Evolutionary conservation across 1,140 invertebrate species (phyloP).

Genomic region (Chironomus striatipennis): DNA sequence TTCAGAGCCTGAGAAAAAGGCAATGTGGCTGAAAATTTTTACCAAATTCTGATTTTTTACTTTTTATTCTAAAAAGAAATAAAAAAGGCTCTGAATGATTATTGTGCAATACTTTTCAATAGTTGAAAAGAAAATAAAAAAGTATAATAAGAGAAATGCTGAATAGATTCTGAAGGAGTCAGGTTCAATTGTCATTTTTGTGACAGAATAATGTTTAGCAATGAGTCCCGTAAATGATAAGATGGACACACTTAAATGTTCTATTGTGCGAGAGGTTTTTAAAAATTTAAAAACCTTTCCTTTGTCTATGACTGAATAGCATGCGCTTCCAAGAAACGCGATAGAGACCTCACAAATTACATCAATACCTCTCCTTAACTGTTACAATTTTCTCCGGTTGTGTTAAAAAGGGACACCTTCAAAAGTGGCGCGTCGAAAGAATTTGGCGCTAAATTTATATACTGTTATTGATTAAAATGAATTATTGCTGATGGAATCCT

Average conservation of each 20-base stretch:
- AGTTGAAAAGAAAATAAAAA: not conserved
- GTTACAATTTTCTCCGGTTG: not conserved
- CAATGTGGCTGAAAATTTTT: constrained; percentile 6
- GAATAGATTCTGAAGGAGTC: not conserved
- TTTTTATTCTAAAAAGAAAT: not conserved
- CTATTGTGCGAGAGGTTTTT: not conserved
- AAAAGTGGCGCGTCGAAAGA: not conserved
- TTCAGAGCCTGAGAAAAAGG: constrained; percentile 20
- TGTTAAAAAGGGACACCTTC: not conserved
- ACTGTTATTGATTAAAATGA: constrained; percentile 20
- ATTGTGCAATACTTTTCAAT: not conserved
- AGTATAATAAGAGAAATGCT: not conserved
- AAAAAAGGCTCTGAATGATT: not conserved
- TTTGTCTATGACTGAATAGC: not conserved
- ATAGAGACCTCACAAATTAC: constrained; percentile 17
- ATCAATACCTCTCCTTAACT: not conserved
- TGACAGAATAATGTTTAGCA: not conserved
- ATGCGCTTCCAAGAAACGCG: not conserved
- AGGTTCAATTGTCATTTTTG: not conserved
- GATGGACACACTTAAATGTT: not conserved
- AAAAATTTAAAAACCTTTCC: not conserved
- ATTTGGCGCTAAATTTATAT: not conserved
- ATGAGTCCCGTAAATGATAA: not conserved
- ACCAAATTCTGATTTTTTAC: not conserved
- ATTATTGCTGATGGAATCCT: not conserved